Percentiles rank a stretch among this genome's conserved stretches.
phyloP scores from a whole-genome alignment of 92 coral and sea anemone genomes.

The Pocillopora meandrina region DNA sequence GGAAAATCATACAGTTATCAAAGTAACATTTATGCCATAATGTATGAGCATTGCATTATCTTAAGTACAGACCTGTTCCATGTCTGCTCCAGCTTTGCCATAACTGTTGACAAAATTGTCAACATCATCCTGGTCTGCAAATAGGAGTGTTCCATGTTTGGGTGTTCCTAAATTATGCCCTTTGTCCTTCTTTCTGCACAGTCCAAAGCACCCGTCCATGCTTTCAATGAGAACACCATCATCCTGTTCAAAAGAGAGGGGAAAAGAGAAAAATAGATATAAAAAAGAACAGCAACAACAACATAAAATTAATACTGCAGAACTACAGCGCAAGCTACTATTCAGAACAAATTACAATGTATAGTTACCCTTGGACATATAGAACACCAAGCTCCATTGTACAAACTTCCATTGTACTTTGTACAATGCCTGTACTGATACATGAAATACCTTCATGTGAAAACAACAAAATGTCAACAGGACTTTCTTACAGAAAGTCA shows the following conservation, averaged over 20 bases:
- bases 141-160: constrained; percentile 53
- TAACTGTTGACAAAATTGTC: constrained; percentile 61
- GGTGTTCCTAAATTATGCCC: constrained; percentile 43
- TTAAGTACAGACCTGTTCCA: constrained; percentile 36
- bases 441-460: constrained; percentile 50
- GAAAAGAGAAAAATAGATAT: too few relatives aligned
- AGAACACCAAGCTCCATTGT: constrained; percentile 63
- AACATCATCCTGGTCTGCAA: constrained; percentile 64
- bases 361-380: constrained; percentile 67
- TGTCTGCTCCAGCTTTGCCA: constrained; percentile 58
- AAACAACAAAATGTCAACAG: constrained; percentile 8
- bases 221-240: constrained; percentile 53
- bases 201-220: constrained; percentile 64
- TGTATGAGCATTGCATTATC: background rate
- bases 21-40: background rate
- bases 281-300: too few relatives aligned
- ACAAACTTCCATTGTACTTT: constrained; percentile 37
- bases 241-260: constrained; percentile 22
- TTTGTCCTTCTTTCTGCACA: constrained; percentile 58
- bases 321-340: constrained; percentile 1
- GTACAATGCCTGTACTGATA: constrained; percentile 56
- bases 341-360: background rate
- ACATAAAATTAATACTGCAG: background rate
- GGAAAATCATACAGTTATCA: constrained; percentile 3
- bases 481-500: background rate